phyloP scores from a whole-genome alignment of 2,797 vertebrate species.

The Lagodon rhomboides region DNA sequence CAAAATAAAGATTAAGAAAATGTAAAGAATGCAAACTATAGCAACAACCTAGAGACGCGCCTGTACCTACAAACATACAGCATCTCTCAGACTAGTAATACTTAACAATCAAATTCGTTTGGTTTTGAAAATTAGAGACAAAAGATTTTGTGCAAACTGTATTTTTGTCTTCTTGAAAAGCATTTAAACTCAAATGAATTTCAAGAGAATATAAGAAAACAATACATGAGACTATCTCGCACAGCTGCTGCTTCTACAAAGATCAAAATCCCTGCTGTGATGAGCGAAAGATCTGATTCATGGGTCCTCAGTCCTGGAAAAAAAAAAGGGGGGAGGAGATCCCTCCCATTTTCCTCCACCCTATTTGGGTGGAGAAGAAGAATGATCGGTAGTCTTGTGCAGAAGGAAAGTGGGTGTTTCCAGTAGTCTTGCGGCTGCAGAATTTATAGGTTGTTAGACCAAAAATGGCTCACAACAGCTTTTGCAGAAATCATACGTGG shows the following conservation, averaged over 20 bases:
- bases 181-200: constrained; percentile 49
- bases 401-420: constrained; percentile 33
- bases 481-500: not conserved
- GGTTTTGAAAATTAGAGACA: constrained; percentile 25
- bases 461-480: constrained; percentile 22
- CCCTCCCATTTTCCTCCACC: not conserved
- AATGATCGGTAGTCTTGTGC: constrained; percentile 44
- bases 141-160: constrained; percentile 57
- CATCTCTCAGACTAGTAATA: constrained; percentile 14
- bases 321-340: not conserved
- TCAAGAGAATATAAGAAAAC: constrained; percentile 51
- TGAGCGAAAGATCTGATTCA: constrained; percentile 4
- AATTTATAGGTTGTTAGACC: constrained; percentile 16
- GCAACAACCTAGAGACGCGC: constrained; percentile 28
- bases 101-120: constrained; percentile 28
- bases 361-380: constrained; percentile 25
- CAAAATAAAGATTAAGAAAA: constrained; percentile 52
- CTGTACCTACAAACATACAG: constrained; percentile 29
- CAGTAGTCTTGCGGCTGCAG: constrained; percentile 31
- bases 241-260: constrained; percentile 38
- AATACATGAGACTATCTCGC: constrained; percentile 28
- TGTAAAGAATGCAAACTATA: constrained; percentile 29
- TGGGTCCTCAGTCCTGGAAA: constrained; percentile 32
- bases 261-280: constrained; percentile 9
- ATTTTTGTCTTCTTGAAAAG: constrained; percentile 58